Evolutionary conservation across 2,888 invertebrate genomes (phyloP), one percentile per base, ranked within the genome.

Genomic region (Matsumyia berberina): DNA sequence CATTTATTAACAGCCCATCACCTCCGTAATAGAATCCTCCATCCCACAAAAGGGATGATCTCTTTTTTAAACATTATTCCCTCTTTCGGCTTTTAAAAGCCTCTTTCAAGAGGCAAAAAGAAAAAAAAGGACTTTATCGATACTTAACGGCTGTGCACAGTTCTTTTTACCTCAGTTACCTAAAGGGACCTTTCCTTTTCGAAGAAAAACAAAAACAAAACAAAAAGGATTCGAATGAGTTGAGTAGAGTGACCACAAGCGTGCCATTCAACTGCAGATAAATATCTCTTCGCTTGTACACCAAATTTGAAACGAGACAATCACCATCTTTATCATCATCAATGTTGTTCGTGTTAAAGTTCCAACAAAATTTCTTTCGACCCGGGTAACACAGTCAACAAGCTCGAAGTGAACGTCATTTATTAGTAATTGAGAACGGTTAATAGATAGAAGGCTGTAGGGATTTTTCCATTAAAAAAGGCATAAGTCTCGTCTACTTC

Each of bases 191-290:
- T 31, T 55, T 2, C 2, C 24, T 37, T 12, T 24, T 24, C 4
- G 1, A 24, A 24, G 24, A 55, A 31, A 67, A 53, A 53, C 33
- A 24, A 19, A 15, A 35, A 29, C n/a, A 29, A 11, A n/a, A 67
- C 31, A 57, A 79, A 83, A 70, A 44, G 83, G 83, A 74, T 53
- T 58, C 46, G 53, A 76, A 74, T 85, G 85, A 85, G 80, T 85
- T 85, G n/a, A n/a, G n/a, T 85, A 76, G 76, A 85, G 85, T 85
- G 80, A 85, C 85, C 85, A 80, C 85, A 80, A 70, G 80, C 74
- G 80, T 85, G 80, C 80, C 70, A 80, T 80, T 85, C 78, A n/a
- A 37, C 39, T 44, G 42, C 24, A 69, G 72, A 72, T 66, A 78
- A 79, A 72, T 42, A 82, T 78, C 72, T 82, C 66, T 64, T 70